phyloP scores from a whole-genome alignment of 2,797 vertebrate species.

The Sorex maritimensis region DNA sequence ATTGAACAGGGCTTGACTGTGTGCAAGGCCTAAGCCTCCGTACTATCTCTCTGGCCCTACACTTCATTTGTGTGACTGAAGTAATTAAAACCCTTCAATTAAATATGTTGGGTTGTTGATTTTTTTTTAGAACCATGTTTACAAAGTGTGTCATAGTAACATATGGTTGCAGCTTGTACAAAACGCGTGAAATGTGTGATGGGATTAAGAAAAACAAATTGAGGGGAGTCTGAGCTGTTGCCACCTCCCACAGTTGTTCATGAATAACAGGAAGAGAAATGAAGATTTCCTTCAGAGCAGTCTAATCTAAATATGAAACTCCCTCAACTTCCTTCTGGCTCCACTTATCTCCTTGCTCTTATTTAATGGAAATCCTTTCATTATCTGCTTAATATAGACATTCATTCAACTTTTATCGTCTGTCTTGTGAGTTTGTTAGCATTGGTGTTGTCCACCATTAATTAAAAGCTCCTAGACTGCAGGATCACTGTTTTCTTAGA shows the following conservation, averaged over 20 bases:
- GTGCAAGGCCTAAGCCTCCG: too few relatives aligned
- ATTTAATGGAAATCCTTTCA: conserved; percentile 70
- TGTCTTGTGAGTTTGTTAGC: conserved; percentile 73
- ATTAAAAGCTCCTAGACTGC: not conserved
- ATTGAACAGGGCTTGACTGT: too few relatives aligned
- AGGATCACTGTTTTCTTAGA: conserved; percentile 29
- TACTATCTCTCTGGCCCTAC: too few relatives aligned
- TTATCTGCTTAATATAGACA: conserved; percentile 62
- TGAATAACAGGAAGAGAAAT: conserved; percentile 70
- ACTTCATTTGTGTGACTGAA: not conserved
- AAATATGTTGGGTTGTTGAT: not conserved
- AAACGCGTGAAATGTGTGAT: conserved; percentile 15
- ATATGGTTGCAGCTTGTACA: not conserved
- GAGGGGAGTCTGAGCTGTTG: not conserved
- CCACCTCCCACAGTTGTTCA: not conserved
- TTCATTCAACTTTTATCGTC: conserved; percentile 56
- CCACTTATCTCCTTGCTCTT: conserved; percentile 67
- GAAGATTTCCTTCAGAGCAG: conserved; percentile 46
- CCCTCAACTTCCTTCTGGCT: conserved; percentile 59
- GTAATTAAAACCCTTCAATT: not conserved
- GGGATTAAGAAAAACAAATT: conserved; percentile 2
- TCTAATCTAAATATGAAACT: conserved; percentile 67
- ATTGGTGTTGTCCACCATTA: conserved; percentile 42
- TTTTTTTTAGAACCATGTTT: conserved; percentile 15
- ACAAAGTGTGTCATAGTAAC: not conserved